Evolutionary conservation across 2,797 vertebrate species (phyloP), one percentile per base, ranked within the genome.

Genomic region (Loris lydekkerianus): DNA sequence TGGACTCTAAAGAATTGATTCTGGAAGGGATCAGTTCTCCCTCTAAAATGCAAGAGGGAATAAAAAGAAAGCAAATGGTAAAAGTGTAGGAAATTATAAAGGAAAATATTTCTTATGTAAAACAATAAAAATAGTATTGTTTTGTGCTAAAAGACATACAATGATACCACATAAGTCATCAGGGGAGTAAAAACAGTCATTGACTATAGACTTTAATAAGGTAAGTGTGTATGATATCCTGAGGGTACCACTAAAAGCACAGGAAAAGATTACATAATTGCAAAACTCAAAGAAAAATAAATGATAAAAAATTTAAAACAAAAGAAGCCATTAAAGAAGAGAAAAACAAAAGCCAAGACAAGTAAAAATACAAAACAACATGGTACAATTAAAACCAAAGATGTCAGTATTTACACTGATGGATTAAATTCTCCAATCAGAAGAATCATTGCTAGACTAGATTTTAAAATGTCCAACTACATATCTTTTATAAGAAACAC

Each of bases 331-430:
- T 89, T 34, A 40, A 77, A 72, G 27, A 34, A 92, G 29, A 87
- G 27, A 83, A 88, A 76, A 88, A 60, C 60, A 83, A 87, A 82
- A 81, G 49, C 58, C 61, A 37, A 67, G 61, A 82, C 69, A 86
- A 76, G n/a, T 72, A 53, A 53, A 81, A 69, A 67, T 34, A 70
- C n/a, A 83, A 61, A 94, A 80, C 65, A 63, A 86, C 10, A 46
- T 37, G 14, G 31, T 29, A 87, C 43, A 63, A 63, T 87, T 77
- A 69, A 96, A 93, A 93, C 34, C 65, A 73, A 80, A 85, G 14
- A 40, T 46, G 76, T 86, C 58, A 82, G 20, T 40, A 63, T 56
- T 91, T 83, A 86, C 10, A 69, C 31, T 91, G 86, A 37, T 75
- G 58, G 7, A 92, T 61, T 83, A 89, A 72, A 77, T 85, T 85